Base-by-base conservation (phyloP, 2,113 vertebrate genomes). In the Channa argus region DNA sequence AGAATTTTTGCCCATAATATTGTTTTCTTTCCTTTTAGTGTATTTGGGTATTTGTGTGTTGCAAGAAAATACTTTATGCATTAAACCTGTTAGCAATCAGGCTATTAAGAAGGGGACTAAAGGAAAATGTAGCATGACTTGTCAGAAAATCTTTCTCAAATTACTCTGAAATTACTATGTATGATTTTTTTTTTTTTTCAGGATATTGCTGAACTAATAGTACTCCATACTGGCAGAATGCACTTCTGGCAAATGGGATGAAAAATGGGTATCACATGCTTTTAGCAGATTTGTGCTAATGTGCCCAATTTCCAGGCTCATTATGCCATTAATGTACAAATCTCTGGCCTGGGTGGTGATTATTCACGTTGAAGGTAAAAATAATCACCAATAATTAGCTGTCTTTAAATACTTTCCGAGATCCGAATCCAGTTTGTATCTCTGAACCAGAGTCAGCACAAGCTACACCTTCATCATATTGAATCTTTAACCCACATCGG, bases 201-300 rank as follows among this genome's bases (percentile, higher is more conserved):
- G 60, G 15, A 73, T 77, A 86, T 60, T 56, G 52, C 74, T 68
- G 70, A 74, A 68, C 69, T 65, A 81, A 81, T 63, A 70, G 65
- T 67, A 13, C 73, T 85, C 36, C 58, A 72, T 58, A 68, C 73
- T 71, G 70, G 60, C 76, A 86, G 46, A 80, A 90, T 78, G 64
- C 61, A 77, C 70, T 88, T 85, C 82, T 81, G 70, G 83, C 63
- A 88, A 89, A 91, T 84, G 64, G 73, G 79, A 89, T 88, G 85
- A 91, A 90, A 92, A 91, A 91, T 92, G 78, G 80, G 78, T 82
- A 89, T 92, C 74, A 79, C 81, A 77, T 88, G 89, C 84, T 89
- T 90, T 91, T 90, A 90, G 88, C 83, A 84, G 86, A 80, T 81
- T 86, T 65, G 74, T 84, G 84, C 77, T 94, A 92, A 94, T 90